These are phyloP conservation scores for Nomada ferruginata DNA, from an alignment of 2,888 invertebrate genomes.

Conservation along the genomic window DNA sequence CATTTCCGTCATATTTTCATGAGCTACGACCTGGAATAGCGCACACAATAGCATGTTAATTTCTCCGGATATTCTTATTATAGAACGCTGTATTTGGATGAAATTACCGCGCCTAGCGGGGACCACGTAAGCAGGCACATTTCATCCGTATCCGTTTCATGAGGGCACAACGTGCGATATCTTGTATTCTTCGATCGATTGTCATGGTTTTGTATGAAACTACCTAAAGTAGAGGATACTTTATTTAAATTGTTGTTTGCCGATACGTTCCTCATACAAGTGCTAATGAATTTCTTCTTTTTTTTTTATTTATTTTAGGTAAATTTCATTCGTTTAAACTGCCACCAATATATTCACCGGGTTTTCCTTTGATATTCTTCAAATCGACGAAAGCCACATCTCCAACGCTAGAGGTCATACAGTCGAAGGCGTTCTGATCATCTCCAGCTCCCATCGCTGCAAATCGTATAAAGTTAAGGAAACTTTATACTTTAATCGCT, in stretches of 20 bases:
- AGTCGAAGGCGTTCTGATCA: constrained; percentile 80
- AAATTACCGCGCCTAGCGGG: constrained; percentile 65
- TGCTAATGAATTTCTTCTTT: background rate
- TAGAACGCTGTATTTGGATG: background rate
- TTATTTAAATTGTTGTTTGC: background rate
- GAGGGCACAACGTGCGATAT: constrained; percentile 79
- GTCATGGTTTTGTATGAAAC: constrained; percentile 3
- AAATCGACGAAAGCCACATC: constrained; percentile 93
- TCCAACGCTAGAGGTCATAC: constrained; percentile 88
- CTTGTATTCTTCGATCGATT: constrained; percentile 5
- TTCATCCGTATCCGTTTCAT: constrained; percentile 57
- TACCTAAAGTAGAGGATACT: background rate
- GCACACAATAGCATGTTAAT: background rate
- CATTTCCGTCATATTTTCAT: constrained; percentile 85
- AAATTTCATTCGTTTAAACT: background rate
- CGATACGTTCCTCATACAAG: background rate
- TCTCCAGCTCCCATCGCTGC: constrained; percentile 37
- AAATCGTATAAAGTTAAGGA: constrained; percentile 17
- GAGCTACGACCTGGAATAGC: constrained; percentile 86
- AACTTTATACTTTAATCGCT: background rate
- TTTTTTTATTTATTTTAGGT: background rate
- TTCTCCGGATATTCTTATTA: background rate
- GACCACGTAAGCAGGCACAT: constrained; percentile 80
- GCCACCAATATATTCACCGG: constrained; percentile 83
- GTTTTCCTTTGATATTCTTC: constrained; percentile 86